Percentiles rank a stretch among this genome's conserved stretches.
Conservation (phyloP, 2,888 invertebrate genomes). For the Andricus curvator region DNA sequence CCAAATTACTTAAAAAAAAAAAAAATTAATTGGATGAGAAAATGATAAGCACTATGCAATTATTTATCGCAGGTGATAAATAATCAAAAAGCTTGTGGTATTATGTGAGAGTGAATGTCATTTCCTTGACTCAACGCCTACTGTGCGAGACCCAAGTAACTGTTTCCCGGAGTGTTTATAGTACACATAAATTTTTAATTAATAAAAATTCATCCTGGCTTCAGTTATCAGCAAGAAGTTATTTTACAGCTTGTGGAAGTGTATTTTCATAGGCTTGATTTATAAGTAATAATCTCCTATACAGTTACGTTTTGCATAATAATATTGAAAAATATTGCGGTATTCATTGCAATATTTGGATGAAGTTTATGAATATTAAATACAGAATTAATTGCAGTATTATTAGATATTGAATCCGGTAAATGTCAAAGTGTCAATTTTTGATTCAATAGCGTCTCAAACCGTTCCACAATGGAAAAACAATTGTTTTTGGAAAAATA, state of each 20-base stretch:
- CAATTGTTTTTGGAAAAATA: no score
- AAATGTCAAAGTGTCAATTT: no score
- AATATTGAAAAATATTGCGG: no score
- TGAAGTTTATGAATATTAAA: neutral
- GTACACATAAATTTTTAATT: slow-evolving; percentile 1
- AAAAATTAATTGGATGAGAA: neutral
- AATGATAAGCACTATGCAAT: neutral
- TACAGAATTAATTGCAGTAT: no score
- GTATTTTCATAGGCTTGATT: neutral
- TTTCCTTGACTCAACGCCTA: neutral
- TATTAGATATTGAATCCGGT: no score
- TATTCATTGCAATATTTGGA: neutral
- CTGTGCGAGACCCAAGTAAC: neutral
- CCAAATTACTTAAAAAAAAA: neutral
- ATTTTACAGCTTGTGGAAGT: neutral
- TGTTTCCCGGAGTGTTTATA: slow-evolving; percentile 1
- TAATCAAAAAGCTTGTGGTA: neutral
- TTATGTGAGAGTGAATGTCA: neutral
- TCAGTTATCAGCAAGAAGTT: neutral
- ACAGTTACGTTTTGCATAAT: neutral
- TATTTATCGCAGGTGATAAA: neutral
- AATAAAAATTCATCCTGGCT: neutral
- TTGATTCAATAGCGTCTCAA: no score
- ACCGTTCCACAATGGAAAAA: no score
- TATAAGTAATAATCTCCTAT: neutral